Evolutionary conservation across 2,113 vertebrate species (phyloP), one percentile per base, ranked within the genome.

Genomic region (Cacatua alba): DNA sequence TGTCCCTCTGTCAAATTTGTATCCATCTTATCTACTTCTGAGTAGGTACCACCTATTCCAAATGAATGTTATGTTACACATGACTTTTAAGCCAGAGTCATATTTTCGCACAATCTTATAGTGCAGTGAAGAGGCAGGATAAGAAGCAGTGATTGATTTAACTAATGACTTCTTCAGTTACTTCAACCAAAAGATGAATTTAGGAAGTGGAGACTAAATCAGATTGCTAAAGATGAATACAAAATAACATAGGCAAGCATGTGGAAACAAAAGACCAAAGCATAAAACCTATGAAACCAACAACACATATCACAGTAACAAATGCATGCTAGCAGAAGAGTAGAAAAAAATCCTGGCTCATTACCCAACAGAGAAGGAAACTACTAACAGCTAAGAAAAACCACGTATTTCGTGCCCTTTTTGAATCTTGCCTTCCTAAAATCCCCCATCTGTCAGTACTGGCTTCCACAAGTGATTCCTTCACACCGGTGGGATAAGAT

Each of bases 71-170:
- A 37, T 2, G 10, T 64, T 63, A 67, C 11, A 28, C 25, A 19
- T 11, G 25, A 68, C 25, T 82, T 87, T 26, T 65, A 91, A 91
- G n/a, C 59, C 63, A 51, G 10, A 78, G 44, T 49, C 39, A 29
- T 57, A 48, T 74, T 94, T 82, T 91, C 70, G 74, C 60, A 70
- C 63, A 82, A 65, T 70, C 48, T 62, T 51, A 28, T 1, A 26
- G 71, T 25, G 46, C 78, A 74, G 31, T 80, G 68, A 93, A 86
- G 64, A 43, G 79, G 79, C 88, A 95, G 75, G 37, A 53, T 70
- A 74, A 80, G 52, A 82, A 76, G 15, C 0, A 76, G 15, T 0
- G 0, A 74, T 44, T 0, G 0, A 52, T 74, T 81, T 80, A 86
- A 67, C 31, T 88, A 86, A 90, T 70, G 37, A 88, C 37, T 90